phyloP scores from a whole-genome alignment of 1,140 invertebrate species.

The Aricia agestis region DNA sequence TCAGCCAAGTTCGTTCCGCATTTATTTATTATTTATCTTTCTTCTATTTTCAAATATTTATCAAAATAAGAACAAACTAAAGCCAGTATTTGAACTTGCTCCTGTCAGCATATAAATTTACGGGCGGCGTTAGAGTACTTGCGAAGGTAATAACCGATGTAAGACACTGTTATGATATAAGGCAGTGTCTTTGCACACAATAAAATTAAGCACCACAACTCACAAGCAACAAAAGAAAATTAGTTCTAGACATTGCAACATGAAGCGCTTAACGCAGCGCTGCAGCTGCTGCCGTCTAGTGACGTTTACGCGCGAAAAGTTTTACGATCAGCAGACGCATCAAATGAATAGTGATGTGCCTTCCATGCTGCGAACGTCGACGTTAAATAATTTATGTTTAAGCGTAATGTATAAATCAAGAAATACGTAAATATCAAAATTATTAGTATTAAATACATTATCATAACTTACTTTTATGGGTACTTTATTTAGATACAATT shows the following conservation, averaged over 20 bases:
- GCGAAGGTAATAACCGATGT: no score
- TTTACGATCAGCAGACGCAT: constrained; percentile 70
- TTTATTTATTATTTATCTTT: no score
- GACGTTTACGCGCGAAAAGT: constrained; percentile 73
- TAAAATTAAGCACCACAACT: not conserved
- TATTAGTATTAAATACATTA: no score
- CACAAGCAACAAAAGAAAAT: constrained; percentile 44
- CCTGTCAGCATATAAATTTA: no score
- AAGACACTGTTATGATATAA: not conserved
- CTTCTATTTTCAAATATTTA: no score
- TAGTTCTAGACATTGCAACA: constrained; percentile 52
- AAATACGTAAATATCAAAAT: no score
- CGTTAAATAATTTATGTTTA: constrained; percentile 18
- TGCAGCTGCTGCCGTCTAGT: constrained; percentile 65
- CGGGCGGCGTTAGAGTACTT: no score
- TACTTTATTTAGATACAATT: no score
- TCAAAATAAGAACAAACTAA: no score
- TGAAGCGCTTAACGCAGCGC: constrained; percentile 58
- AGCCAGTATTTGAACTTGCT: no score
- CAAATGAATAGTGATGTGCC: constrained; percentile 50
- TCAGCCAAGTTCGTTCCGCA: no score
- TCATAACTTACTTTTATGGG: no score
- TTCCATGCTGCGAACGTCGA: constrained; percentile 26
- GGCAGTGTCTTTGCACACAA: not conserved
- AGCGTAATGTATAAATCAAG: not conserved